Evolutionary conservation across 1,140 invertebrate species (phyloP).

Genomic region (Hyles vespertilio): DNA sequence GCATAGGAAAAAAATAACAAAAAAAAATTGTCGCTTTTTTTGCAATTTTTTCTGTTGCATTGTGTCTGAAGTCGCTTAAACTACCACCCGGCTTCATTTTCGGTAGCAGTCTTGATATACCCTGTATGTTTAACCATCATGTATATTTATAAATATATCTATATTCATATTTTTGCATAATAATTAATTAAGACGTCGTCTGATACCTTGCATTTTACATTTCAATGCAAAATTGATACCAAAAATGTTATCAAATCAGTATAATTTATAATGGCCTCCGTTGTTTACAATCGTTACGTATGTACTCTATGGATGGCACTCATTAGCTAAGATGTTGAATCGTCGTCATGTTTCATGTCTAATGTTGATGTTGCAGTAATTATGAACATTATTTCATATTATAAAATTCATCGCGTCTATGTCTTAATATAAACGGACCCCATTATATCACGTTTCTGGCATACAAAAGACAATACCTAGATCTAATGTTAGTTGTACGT

Average conservation of each 20-base stretch:
- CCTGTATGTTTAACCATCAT: slow-evolving; percentile 22
- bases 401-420: slow-evolving; percentile 27
- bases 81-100: too few species aligned
- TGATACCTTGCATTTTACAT: slow-evolving; percentile 13
- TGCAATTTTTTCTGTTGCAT: too few species aligned
- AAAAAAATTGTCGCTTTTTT: too few species aligned
- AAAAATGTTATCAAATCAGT: slow-evolving; percentile 31
- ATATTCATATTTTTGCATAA: slow-evolving; percentile 33
- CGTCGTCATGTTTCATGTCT: slow-evolving; percentile 31
- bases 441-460: slow-evolving; percentile 65
- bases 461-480: slow-evolving; percentile 76
- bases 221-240: slow-evolving; percentile 31
- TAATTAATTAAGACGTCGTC: slow-evolving; percentile 23
- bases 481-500: slow-evolving; percentile 72
- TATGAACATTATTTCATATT: slow-evolving; percentile 28
- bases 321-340: slow-evolving; percentile 32
- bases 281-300: slow-evolving; percentile 32
- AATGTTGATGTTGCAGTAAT: slow-evolving; percentile 56
- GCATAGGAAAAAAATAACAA: too few species aligned
- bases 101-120: too few species aligned
- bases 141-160: slow-evolving; percentile 20
- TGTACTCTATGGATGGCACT: slow-evolving; percentile 32
- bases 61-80: too few species aligned
- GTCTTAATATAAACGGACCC: slow-evolving; percentile 42
- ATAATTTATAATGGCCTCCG: slow-evolving; percentile 33